Evolutionary conservation across 2,888 invertebrate genomes (phyloP).

Genomic region (Sminthurides aquaticus): DNA sequence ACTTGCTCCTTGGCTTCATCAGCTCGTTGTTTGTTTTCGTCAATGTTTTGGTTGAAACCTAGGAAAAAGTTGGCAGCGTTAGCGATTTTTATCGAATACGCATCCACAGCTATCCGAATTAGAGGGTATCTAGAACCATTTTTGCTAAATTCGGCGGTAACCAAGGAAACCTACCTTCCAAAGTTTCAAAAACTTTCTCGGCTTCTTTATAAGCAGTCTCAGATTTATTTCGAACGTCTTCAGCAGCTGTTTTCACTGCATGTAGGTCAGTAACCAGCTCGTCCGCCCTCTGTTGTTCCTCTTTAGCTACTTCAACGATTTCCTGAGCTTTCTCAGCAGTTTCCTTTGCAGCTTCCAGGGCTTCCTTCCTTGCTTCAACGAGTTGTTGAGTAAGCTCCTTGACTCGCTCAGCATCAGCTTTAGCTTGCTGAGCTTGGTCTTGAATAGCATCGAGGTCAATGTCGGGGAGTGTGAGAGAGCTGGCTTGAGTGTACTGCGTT

Average conservation of each 20-base stretch:
- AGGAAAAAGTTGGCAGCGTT: no score
- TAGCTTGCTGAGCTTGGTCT: conserved; percentile 60
- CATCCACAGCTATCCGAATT: background rate
- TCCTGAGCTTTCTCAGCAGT: conserved; percentile 52
- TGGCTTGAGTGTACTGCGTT: conserved; percentile 69
- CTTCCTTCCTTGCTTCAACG: conserved; percentile 23
- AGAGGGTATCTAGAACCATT: no score
- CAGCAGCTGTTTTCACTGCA: conserved; percentile 65
- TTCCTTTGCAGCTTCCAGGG: conserved; percentile 54
- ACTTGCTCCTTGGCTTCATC: conserved; percentile 67
- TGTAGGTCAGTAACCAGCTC: conserved; percentile 72
- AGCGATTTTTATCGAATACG: conserved; percentile 4
- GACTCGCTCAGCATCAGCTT: conserved; percentile 54
- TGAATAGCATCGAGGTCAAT: conserved; percentile 65
- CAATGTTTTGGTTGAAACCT: conserved; percentile 86
- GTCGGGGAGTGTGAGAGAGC: conserved; percentile 67
- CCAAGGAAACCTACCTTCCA: conserved; percentile 59
- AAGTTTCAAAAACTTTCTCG: conserved; percentile 66
- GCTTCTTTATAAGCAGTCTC: conserved; percentile 73
- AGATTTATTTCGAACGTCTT: conserved; percentile 63
- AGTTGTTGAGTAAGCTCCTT: conserved; percentile 25
- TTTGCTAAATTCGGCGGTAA: no score
- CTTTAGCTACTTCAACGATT: conserved; percentile 52
- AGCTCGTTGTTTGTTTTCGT: conserved; percentile 73
- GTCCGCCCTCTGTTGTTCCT: conserved; percentile 70